phyloP scores from a whole-genome alignment of 35 echinoderm and acorn worm genomes.

The Stichopus chloronotus region DNA sequence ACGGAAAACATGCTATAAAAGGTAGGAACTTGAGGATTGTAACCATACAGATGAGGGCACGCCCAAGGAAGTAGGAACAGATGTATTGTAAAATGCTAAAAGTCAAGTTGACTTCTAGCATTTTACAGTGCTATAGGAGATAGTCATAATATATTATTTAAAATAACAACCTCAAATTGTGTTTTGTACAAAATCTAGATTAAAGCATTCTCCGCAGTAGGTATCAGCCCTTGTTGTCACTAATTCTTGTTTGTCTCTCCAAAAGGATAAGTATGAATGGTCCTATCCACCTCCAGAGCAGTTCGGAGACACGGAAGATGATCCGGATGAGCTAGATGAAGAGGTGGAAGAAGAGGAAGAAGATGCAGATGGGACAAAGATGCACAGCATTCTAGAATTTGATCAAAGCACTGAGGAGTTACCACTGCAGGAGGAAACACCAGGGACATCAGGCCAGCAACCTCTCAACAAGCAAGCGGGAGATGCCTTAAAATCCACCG shows the following conservation, averaged over 20 bases:
- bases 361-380: constrained; percentile 26
- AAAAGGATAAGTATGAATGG: constrained; percentile 84
- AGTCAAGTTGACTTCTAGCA: too few species aligned
- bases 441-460: neutral
- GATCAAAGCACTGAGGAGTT: neutral
- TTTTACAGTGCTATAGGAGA: too few species aligned
- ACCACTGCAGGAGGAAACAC: neutral
- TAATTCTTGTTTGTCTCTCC: neutral
- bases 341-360: constrained; percentile 52
- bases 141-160: too few species aligned
- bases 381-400: constrained; percentile 17
- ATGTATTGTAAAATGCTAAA: too few species aligned
- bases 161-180: too few species aligned
- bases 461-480: neutral
- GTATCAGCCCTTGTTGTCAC: neutral
- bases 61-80: too few species aligned
- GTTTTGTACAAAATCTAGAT: too few species aligned
- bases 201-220: too few species aligned
- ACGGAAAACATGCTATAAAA: too few species aligned
- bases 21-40: too few species aligned
- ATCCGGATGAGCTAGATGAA: constrained; percentile 27
- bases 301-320: constrained; percentile 45
- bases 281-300: constrained; percentile 59
- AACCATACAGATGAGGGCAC: too few species aligned
- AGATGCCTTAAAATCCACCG: constrained; percentile 19